Evolutionary conservation across 2,113 vertebrate genomes (phyloP), one percentile per base, ranked within the genome.

Genomic region (Erinaceus europaeus): DNA sequence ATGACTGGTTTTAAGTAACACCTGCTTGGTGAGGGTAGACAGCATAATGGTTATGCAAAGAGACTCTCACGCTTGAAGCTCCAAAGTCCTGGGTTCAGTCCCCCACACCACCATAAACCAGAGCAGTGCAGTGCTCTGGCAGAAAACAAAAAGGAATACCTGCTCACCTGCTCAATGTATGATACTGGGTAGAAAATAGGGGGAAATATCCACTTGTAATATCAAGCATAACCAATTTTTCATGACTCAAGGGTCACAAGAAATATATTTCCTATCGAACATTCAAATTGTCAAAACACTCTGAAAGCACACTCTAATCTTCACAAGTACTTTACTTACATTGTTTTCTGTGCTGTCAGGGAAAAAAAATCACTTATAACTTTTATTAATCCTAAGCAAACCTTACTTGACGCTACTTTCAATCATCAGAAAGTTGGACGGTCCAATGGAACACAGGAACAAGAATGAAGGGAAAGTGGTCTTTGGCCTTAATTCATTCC

Each of bases 301-400:
- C 65, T 69, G 83, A 46, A 91, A 76, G 17, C 12, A 84, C 32
- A 85, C 44, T 65, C 68, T 69, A 85, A 94, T 64, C 67, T 78
- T 88, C 71, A 74, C 69, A 84, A 91, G 21, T 79, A 87, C 40
- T 86, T 90, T 86, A 69, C 42, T 62, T 46, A 69, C 9, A 71
- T 46, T 48, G 50, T 85, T 90, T 91, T 85, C 79, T 69, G 23
- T n/a, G 36, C 67, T 77, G 32, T 90, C 59, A 78, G 59, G 55
- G 82, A 89, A 64, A 93, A 89, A 64, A 93, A 77, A 88, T 38
- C 65, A n/a, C 25, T 84, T 77, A 61, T 71, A 29, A 46, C 40
- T 88, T 92, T 93, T 67, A 76, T 83, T 89, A 91, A 89, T 92
- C 74, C 38, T 65, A 52, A 71, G 53, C 18, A 82, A 94, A 92